Evolutionary conservation across 2,113 vertebrate genomes (phyloP), one percentile per base, ranked within the genome.

Genomic region (Rhipidura dahli): DNA sequence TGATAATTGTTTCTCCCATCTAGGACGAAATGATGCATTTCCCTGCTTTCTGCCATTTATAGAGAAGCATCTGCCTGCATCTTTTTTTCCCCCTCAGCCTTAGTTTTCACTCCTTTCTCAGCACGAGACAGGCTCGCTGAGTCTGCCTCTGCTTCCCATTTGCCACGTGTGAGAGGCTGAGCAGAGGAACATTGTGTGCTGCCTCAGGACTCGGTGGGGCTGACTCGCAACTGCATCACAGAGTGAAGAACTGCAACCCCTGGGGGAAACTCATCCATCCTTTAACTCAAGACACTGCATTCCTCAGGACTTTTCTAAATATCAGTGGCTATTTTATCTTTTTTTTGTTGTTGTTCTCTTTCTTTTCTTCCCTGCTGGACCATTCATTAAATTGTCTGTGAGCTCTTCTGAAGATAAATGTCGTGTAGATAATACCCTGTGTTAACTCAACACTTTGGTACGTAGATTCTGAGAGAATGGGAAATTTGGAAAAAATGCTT

Each of bases 31-130:
- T 1, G 2, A 78, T 63, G 71, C 45, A 27, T 83, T 92, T 82
- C 76, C 42, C 45, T 42, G 35, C 71, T 90, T 73, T 91, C 93
- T 95, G 44, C 84, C 70, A 83, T 93, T 91, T 91, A 83, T 77
- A 96, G 83, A 92, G 83, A 92, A 89, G 49, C 0, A 1, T 75
- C 85, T 92, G 75, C n/a, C 59, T 84, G 59, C 47, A 28, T 19
- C 8, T 15, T 51, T 85, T 89, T 60, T 7, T 0, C 7, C 35
- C 76, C 44, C 45, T 23, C 53, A 37, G 30, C 75, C 66, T 82
- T 84, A 75, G 77, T 96, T 94, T 95, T 95, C 91, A 24, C 79
- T 95, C 63, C 89, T 96, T 94, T 82, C 94, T 96, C 77, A 85
- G 78, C 2, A 0, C 61, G 79, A 78, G 86, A 54, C 33, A 72